These are phyloP conservation scores for Riptortus pedestris DNA, from an alignment of 1,140 invertebrate genomes.

Conservation along the genomic window DNA sequence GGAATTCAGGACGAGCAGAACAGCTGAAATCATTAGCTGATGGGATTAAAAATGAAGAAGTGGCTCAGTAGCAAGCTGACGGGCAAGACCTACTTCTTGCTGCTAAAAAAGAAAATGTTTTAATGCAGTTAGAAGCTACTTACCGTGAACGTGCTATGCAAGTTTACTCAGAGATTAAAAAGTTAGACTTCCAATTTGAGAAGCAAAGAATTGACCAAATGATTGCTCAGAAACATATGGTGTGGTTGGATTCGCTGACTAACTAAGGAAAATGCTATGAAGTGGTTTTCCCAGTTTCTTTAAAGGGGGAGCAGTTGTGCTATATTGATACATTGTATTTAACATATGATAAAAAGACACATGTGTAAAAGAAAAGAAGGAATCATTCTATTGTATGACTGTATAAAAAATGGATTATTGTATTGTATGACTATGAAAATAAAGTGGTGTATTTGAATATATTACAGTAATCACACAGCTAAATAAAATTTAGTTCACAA, in stretches of 20 bases:
- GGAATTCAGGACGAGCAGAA: slow-evolving; percentile 46
- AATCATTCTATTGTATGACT: too few species aligned
- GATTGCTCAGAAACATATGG: slow-evolving; percentile 85
- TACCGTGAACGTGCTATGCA: slow-evolving; percentile 70
- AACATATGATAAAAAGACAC: too few species aligned
- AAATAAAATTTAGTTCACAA: too few species aligned
- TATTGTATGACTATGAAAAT: too few species aligned
- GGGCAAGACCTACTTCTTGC: slow-evolving; percentile 66
- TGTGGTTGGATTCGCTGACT: slow-evolving; percentile 81
- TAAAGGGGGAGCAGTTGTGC: too few species aligned
- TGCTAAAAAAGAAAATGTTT: slow-evolving; percentile 82
- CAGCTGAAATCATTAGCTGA: slow-evolving; percentile 38
- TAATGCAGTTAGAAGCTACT: slow-evolving; percentile 77
- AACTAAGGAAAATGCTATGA: slow-evolving; percentile 78
- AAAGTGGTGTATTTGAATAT: too few species aligned
- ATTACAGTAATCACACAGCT: too few species aligned
- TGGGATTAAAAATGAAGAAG: slow-evolving; percentile 55
- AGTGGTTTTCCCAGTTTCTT: slow-evolving; percentile 82
- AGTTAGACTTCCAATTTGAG: slow-evolving; percentile 85
- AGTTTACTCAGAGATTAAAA: slow-evolving; percentile 64
- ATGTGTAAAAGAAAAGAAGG: too few species aligned
- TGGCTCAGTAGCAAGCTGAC: slow-evolving; percentile 63
- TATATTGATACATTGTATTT: too few species aligned
- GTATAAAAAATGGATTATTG: too few species aligned
- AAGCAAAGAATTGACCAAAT: slow-evolving; percentile 63